Conservation (phyloP, 2,888 invertebrate species). For the Nebria brevicollis region DNA sequence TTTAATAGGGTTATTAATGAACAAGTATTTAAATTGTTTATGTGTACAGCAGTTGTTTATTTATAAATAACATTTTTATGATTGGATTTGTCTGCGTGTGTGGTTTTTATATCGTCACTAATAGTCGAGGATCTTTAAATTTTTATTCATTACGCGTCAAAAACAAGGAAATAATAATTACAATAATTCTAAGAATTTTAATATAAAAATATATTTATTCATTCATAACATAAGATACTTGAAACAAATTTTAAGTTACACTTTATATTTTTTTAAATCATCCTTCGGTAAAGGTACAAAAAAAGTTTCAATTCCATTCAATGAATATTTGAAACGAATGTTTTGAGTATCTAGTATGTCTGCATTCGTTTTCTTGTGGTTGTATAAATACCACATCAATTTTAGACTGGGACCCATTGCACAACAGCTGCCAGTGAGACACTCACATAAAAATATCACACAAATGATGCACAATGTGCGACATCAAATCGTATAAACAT, state of each 20-base stretch:
- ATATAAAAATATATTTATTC: neutral
- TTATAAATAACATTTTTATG: neutral
- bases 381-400: conserved; percentile 14
- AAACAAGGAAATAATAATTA: neutral
- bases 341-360: neutral
- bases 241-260: neutral
- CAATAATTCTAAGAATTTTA: neutral
- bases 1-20: neutral
- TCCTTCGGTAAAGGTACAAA: too few species aligned
- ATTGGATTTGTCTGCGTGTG: neutral
- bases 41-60: neutral
- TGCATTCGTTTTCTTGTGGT: neutral
- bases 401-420: conserved; percentile 13
- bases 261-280: too few species aligned
- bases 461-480: neutral
- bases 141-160: neutral
- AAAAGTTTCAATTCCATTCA: neutral
- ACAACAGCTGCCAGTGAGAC: conserved; percentile 16
- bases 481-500: neutral
- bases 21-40: neutral
- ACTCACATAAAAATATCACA: conserved; percentile 1
- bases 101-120: neutral
- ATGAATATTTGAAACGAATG: neutral
- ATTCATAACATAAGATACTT: neutral
- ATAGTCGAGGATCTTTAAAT: neutral